These are phyloP conservation scores for Tetragonula clypearis DNA, from an alignment of 1,140 invertebrate species.

Conservation along the genomic window DNA sequence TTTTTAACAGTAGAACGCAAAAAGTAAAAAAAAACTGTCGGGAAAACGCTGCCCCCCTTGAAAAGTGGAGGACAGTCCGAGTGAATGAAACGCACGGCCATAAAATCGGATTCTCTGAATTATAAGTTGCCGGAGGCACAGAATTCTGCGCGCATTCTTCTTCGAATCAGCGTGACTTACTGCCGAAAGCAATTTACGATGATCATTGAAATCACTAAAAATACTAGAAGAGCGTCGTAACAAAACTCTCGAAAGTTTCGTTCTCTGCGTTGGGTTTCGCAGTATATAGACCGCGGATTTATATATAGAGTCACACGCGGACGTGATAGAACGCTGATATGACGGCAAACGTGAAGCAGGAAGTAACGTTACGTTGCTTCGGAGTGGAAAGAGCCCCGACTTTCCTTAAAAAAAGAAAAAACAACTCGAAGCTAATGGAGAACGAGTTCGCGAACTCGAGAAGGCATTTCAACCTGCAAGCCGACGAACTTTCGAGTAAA, in stretches of 20 bases:
- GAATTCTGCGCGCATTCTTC: background rate
- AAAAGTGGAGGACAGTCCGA: background rate
- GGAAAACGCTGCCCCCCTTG: background rate
- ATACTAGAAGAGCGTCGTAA: too few species aligned
- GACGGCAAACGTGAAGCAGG: too few species aligned
- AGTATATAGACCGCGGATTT: background rate
- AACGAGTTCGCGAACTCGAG: too few species aligned
- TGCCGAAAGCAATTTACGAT: background rate
- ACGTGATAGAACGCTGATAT: background rate
- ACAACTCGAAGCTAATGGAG: too few species aligned
- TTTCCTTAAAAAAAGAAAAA: too few species aligned
- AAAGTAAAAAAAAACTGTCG: too few species aligned
- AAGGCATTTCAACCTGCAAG: too few species aligned
- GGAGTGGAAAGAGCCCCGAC: too few species aligned
- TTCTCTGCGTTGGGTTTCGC: background rate
- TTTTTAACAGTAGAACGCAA: background rate
- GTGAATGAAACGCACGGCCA: background rate
- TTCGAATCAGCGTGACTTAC: background rate
- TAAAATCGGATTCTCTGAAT: background rate
- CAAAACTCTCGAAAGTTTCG: background rate
- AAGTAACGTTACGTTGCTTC: too few species aligned
- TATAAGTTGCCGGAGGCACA: background rate
- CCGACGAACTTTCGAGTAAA: too few species aligned
- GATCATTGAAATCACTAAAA: background rate
- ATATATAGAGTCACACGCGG: rapidly evolving